A percentile compares a stretch with the other conserved stretches of the same genome.
phyloP scores from a whole-genome alignment of 2,113 vertebrate species.

The Prietella phreatophila region DNA sequence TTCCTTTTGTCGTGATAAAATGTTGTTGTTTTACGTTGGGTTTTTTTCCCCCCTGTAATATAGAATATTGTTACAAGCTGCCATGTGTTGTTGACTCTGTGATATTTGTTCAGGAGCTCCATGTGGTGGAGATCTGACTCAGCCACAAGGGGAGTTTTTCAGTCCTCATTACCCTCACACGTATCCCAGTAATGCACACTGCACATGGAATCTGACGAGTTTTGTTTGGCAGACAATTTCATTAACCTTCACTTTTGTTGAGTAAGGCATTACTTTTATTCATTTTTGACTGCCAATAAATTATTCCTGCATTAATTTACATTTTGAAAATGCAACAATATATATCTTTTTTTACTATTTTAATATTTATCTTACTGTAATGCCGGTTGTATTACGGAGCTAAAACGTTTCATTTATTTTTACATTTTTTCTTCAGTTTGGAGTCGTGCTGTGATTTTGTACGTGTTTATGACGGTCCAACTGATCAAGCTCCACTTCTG shows the following conservation, averaged over 20 bases:
- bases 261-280: not conserved
- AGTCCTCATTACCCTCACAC: constrained; percentile 51
- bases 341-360: too few species aligned
- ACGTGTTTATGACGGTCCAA: not conserved
- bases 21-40: too few species aligned
- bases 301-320: not conserved
- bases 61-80: too few species aligned
- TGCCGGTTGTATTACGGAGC: not conserved
- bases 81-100: too few species aligned
- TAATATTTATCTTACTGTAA: too few species aligned
- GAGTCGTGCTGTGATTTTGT: not conserved
- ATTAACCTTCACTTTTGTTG: not conserved
- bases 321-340: too few species aligned
- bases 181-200: constrained; percentile 43
- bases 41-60: too few species aligned
- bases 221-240: not conserved
- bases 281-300: not conserved
- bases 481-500: not conserved
- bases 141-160: constrained; percentile 32
- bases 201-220: constrained; percentile 26
- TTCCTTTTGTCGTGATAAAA: too few species aligned
- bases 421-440: not conserved
- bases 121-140: constrained; percentile 41
- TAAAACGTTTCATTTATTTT: not conserved
- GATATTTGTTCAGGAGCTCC: not conserved